Evolutionary conservation across 1,140 invertebrate genomes (phyloP).

Genomic region (Elymnias hypermnestra): DNA sequence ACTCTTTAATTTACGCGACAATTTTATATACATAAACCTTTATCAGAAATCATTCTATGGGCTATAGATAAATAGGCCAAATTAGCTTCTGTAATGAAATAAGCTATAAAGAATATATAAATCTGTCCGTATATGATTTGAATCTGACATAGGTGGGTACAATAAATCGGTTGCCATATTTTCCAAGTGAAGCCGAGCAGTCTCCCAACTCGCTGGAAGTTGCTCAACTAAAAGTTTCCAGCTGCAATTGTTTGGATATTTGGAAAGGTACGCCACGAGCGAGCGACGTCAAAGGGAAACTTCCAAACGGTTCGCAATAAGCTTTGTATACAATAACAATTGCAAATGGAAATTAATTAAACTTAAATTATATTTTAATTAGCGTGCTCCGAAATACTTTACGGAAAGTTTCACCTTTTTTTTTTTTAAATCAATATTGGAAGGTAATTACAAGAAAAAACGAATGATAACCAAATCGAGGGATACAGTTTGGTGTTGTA

Average conservation of each 20-base stretch:
- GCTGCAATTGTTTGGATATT: constrained; percentile 51
- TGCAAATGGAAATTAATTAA: constrained; percentile 25
- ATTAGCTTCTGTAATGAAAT: too few relatives aligned
- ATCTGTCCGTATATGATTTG: too few relatives aligned
- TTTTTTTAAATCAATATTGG: too few relatives aligned
- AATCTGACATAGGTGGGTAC: too few relatives aligned
- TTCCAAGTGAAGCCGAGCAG: constrained; percentile 36
- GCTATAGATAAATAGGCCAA: too few relatives aligned
- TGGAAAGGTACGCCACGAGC: constrained; percentile 32
- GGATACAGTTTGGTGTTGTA: too few relatives aligned
- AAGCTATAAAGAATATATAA: too few relatives aligned
- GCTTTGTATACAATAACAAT: constrained; percentile 34
- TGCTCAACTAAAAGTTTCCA: constrained; percentile 43
- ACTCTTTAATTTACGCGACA: too few relatives aligned
- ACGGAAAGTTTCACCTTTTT: not conserved
- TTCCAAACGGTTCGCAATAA: constrained; percentile 45
- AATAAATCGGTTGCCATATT: constrained; percentile 29
- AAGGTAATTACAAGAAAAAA: too few relatives aligned
- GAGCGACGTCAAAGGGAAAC: constrained; percentile 49
- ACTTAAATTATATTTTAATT: constrained; percentile 11
- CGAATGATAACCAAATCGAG: too few relatives aligned
- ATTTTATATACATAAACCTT: too few relatives aligned
- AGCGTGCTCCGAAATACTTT: not conserved
- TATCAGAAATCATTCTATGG: too few relatives aligned
- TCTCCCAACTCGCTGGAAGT: constrained; percentile 39